phyloP scores from a whole-genome alignment of 2,888 invertebrate species.

The Malthinus seriepunctatus region DNA sequence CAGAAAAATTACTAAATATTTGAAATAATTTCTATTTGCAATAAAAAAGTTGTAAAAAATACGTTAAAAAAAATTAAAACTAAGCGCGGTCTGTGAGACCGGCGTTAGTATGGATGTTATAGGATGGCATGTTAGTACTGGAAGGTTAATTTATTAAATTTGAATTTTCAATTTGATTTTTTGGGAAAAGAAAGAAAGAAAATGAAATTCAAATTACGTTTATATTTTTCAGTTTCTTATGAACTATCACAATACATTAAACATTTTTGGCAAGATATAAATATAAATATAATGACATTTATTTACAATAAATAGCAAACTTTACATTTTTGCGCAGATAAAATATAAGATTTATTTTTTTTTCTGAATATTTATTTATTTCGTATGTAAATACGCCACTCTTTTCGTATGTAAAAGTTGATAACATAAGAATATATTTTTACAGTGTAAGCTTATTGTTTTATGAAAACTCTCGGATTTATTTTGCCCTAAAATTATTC shows the following conservation, averaged over 20 bases:
- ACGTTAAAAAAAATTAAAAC: too few species aligned
- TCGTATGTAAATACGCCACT: slow-evolving; percentile 15
- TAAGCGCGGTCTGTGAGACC: too few species aligned
- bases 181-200: slow-evolving; percentile 1
- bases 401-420: slow-evolving; percentile 1
- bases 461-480: background rate
- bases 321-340: slow-evolving; percentile 36
- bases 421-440: slow-evolving; percentile 5
- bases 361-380: slow-evolving; percentile 17
- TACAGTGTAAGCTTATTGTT: slow-evolving; percentile 4
- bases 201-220: slow-evolving; percentile 13
- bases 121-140: too few species aligned
- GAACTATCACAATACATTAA: slow-evolving; percentile 38
- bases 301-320: slow-evolving; percentile 49
- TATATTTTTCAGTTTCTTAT: slow-evolving; percentile 20
- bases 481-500: background rate
- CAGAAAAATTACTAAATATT: too few species aligned
- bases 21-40: too few species aligned
- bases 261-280: slow-evolving; percentile 34
- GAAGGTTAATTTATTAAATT: background rate
- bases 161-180: background rate
- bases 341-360: slow-evolving; percentile 21
- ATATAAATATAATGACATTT: slow-evolving; percentile 45
- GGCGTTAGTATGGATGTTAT: too few species aligned
- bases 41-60: too few species aligned